Base-by-base conservation (phyloP, 2,888 invertebrate genomes). In the Parnassius mnemosyne region DNA sequence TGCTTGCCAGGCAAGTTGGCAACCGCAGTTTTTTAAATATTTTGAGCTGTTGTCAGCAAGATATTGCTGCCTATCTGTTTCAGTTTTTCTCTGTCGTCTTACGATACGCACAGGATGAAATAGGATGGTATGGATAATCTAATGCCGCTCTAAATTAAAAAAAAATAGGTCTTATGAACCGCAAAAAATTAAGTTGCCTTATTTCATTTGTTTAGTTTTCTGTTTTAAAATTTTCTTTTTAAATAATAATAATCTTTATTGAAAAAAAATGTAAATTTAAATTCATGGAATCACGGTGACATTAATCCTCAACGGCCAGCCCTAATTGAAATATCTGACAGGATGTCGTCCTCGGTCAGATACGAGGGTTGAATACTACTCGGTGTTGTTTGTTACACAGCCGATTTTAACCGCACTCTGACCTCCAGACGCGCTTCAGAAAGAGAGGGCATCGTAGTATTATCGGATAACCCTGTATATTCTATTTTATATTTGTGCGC, bases 291-390 rank as follows among this genome's bases (percentile, higher is more conserved):
- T 25, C 12, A 41, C 56, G 53, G 46, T 50, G 53, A 34, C 9
- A 51, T 58, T 34, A 59, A 57, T 57, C 61, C 42, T 44, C 50
- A 43, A 47, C 66, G 63, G 66, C 65, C 82, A 78, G 69, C 79
- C 81, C 84, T 85, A 74, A 68, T 74, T 69, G 75, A 74, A 76
- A 75, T 77, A 79, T 81, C 79, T 77, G 81, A 74, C 86, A 85
- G 88, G 88, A 87, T 85, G 84, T 81, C 78, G 79, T 77, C 73
- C 76, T 74, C 75, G 71, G 65, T 74, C 68, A 69, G 70, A 75
- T 77, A 81, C 85, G 86, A 85, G 83, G 80, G 79, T 77, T 73
- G 87, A 79, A 87, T 87, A 80, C 67, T 67, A 68, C 59, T 65
- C 60, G 59, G 60, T 65, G 63, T 60, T 60, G 65, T 71, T 60